Conservation (phyloP, 2,797 vertebrate genomes). For the Trichosurus vulpecula region DNA sequence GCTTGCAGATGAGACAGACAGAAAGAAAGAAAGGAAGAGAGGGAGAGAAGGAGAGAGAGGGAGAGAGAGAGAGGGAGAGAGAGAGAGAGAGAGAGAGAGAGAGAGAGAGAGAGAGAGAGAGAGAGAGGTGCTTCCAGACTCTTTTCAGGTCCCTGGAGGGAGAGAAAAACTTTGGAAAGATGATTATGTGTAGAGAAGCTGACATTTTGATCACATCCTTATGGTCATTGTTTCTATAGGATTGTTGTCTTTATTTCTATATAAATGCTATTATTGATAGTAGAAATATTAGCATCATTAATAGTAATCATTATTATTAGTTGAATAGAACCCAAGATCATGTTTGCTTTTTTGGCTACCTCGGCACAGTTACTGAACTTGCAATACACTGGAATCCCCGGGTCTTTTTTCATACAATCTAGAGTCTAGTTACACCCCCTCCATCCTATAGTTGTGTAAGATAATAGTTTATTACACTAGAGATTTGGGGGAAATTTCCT, state of each 20-base stretch:
- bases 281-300: background rate
- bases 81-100: background rate
- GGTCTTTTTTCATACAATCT: background rate
- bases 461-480: background rate
- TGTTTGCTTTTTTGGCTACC: background rate
- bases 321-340: background rate
- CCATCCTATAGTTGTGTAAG: background rate
- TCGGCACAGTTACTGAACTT: too few relatives aligned
- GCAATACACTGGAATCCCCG: too few relatives aligned
- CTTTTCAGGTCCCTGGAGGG: background rate
- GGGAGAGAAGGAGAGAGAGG: background rate
- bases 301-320: background rate
- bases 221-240: background rate
- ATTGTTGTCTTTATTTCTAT: background rate
- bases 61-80: background rate
- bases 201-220: background rate
- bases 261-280: background rate
- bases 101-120: background rate
- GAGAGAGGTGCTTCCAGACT: background rate
- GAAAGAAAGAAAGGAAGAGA: background rate
- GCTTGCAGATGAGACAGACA: background rate
- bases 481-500: background rate
- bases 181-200: background rate
- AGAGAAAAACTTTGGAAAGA: background rate
- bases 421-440: background rate